These are phyloP conservation scores for Bostrychus sinensis DNA, from an alignment of 2,113 vertebrate species.

Conservation along the genomic window DNA sequence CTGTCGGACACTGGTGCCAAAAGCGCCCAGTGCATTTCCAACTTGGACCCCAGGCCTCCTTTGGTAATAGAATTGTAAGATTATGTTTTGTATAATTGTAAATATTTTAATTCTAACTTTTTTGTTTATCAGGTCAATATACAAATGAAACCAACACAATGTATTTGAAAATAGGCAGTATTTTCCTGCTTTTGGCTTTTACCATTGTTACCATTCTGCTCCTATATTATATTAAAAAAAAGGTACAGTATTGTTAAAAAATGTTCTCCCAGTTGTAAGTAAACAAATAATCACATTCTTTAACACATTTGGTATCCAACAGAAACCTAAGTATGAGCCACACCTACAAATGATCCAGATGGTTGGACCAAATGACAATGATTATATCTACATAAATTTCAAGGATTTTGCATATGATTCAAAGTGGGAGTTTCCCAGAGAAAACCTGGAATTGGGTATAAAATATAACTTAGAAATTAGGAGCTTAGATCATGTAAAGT, in stretches of 20 bases:
- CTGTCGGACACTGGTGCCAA: slow-evolving; percentile 71
- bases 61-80: neutral
- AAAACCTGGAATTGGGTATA: slow-evolving; percentile 95
- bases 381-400: slow-evolving; percentile 95
- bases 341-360: slow-evolving; percentile 92
- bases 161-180: slow-evolving; percentile 31
- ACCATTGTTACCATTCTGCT: slow-evolving; percentile 36
- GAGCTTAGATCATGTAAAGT: neutral
- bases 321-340: slow-evolving; percentile 89
- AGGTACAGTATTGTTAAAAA: slow-evolving; percentile 54
- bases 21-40: fast-evolving
- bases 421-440: slow-evolving; percentile 95
- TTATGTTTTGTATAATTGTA: neutral
- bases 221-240: slow-evolving; percentile 65
- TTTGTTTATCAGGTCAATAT: neutral
- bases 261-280: neutral
- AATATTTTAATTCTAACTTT: neutral
- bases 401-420: slow-evolving; percentile 87
- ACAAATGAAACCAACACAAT: neutral
- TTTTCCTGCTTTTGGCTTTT: slow-evolving; percentile 51
- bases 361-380: slow-evolving; percentile 87
- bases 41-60: fast-evolving
- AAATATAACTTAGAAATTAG: neutral
- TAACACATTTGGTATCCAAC: slow-evolving; percentile 38
- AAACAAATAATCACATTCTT: neutral